Evolutionary conservation across 2,113 vertebrate genomes (phyloP).

Genomic region (Scartelaos histophorus): DNA sequence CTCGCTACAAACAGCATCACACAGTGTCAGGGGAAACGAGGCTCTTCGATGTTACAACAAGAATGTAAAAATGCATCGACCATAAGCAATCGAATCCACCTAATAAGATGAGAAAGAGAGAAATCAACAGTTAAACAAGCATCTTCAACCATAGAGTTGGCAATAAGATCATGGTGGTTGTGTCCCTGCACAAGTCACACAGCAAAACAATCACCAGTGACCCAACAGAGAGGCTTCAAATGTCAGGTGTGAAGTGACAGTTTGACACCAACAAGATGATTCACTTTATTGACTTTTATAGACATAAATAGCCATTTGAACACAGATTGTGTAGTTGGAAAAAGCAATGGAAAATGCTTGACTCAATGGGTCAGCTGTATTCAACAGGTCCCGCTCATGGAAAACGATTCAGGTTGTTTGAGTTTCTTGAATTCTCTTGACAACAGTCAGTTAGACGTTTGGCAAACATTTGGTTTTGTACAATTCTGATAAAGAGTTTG

Average conservation of each 20-base stretch:
- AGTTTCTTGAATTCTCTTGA: too few relatives aligned
- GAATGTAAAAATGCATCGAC: neutral
- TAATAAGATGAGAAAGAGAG: neutral
- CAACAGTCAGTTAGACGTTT: too few relatives aligned
- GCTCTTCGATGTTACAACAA: constrained; percentile 1
- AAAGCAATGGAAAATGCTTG: too few relatives aligned
- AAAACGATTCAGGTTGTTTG: too few relatives aligned
- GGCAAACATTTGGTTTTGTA: too few relatives aligned
- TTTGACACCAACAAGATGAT: neutral
- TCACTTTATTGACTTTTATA: constrained; percentile 9
- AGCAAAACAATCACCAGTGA: neutral
- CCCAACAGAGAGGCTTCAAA: constrained; percentile 9
- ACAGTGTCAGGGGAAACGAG: neutral
- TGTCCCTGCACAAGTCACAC: neutral
- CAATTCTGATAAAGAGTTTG: too few relatives aligned
- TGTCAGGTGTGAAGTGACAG: constrained; percentile 7
- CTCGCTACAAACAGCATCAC: constrained; percentile 1
- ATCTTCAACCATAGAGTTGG: neutral
- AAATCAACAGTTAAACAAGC: neutral
- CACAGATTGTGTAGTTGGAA: neutral
- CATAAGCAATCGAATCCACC: neutral
- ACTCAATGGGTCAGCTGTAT: too few relatives aligned
- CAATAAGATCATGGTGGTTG: neutral
- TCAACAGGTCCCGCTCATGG: too few relatives aligned
- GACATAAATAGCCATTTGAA: neutral